Conservation (phyloP, 2,113 vertebrate genomes). For the Menura novaehollandiae region DNA sequence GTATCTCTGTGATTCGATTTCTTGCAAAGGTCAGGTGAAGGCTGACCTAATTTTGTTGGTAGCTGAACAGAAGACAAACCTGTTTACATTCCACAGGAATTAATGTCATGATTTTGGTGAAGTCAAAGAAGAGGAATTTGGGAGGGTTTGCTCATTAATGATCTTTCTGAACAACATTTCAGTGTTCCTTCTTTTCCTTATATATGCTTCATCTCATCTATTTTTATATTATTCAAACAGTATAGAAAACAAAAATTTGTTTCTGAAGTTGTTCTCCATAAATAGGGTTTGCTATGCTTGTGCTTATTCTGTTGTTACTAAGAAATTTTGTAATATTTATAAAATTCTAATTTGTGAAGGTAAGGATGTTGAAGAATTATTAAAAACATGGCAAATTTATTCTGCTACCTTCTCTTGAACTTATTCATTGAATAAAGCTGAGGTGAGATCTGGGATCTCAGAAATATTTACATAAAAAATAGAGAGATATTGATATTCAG, state of each 20-base stretch:
- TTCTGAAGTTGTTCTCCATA: background rate
- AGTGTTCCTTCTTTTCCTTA: background rate
- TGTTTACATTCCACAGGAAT: slow-evolving; percentile 17
- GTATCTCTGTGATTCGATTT: background rate
- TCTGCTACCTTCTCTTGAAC: background rate
- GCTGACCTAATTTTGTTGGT: background rate
- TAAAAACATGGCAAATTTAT: background rate
- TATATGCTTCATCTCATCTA: background rate
- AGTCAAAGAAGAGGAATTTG: slow-evolving; percentile 25
- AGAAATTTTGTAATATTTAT: background rate
- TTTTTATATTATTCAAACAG: background rate
- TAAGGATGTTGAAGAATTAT: background rate
- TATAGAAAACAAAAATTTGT: background rate
- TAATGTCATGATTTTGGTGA: background rate
- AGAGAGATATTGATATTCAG: background rate
- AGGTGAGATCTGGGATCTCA: background rate
- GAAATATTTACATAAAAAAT: background rate
- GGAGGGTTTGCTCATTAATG: background rate
- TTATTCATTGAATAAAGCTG: background rate
- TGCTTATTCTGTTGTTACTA: background rate
- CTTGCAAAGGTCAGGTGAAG: background rate
- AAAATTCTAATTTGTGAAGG: background rate
- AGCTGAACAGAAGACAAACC: slow-evolving; percentile 4
- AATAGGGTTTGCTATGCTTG: background rate
- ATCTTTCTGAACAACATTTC: background rate